A percentile compares a stretch with the other conserved stretches of the same genome.
These are phyloP conservation scores for Amiota mariae DNA, from an alignment of 2,888 invertebrate species.

Conservation along the genomic window DNA sequence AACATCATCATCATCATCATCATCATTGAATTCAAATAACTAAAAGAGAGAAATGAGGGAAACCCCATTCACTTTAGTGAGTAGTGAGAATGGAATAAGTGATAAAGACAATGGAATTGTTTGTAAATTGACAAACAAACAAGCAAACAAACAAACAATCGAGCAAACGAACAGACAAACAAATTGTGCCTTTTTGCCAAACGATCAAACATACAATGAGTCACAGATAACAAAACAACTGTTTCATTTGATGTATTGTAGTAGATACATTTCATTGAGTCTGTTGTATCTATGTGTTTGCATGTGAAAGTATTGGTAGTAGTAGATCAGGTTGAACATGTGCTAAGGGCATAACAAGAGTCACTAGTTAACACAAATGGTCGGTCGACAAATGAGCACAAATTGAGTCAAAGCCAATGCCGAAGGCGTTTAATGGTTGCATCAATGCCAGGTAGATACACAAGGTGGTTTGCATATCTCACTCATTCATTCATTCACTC, in stretches of 20 bases:
- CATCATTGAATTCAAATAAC: neutral
- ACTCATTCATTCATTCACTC: neutral
- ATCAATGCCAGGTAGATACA: neutral
- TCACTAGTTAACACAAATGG: no score
- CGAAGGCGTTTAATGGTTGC: neutral
- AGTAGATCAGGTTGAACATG: neutral
- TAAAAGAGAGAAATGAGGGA: neutral
- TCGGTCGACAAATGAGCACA: conserved; percentile 19
- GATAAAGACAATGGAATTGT: conserved; percentile 14
- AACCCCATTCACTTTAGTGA: neutral
- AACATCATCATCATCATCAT: neutral
- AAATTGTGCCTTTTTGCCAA: conserved; percentile 22
- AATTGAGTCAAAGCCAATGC: conserved; percentile 8
- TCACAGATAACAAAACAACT: neutral
- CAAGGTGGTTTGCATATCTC: neutral
- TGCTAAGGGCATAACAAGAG: conserved; percentile 13
- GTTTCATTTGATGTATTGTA: neutral
- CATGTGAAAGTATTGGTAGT: conserved; percentile 4
- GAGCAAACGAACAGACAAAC: conserved; percentile 20
- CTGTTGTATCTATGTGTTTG: neutral
- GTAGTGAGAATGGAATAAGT: neutral
- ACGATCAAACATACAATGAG: conserved; percentile 15
- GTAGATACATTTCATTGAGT: no score
- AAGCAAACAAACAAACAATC: conserved; percentile 5
- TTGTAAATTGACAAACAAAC: conserved; percentile 16